Conservation (phyloP, 2,797 vertebrate genomes). For the Cyprinella venusta region DNA sequence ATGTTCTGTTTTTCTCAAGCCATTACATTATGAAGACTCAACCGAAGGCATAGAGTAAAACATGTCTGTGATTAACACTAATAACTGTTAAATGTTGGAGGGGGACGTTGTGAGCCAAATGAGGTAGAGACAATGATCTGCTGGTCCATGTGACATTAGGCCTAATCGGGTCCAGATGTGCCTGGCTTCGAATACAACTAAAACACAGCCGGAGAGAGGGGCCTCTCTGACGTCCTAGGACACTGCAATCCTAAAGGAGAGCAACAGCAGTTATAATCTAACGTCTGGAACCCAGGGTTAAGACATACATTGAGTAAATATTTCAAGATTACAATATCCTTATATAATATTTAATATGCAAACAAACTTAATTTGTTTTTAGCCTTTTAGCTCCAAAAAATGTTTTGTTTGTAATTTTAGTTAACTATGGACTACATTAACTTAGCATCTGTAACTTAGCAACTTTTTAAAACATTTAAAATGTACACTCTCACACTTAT, state of each 20-base stretch:
- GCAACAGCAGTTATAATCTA: neutral
- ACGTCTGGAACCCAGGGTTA: constrained; percentile 3
- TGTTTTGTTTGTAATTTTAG: neutral
- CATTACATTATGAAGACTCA: neutral
- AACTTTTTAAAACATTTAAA: neutral
- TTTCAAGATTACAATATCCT: neutral
- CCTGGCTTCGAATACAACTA: constrained; percentile 39
- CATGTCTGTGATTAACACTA: constrained; percentile 16
- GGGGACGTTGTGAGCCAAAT: neutral
- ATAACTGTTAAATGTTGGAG: constrained; percentile 13
- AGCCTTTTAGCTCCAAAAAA: neutral
- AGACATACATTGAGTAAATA: neutral
- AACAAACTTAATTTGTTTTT: neutral
- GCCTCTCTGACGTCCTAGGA: constrained; percentile 4
- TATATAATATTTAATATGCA: neutral
- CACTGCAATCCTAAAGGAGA: neutral
- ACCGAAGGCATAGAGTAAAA: neutral
- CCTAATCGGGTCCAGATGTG: constrained; percentile 57
- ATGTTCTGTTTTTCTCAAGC: constrained; percentile 20
- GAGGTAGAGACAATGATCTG: constrained; percentile 37
- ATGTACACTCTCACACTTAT: neutral
- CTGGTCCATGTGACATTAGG: constrained; percentile 47
- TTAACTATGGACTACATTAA: neutral
- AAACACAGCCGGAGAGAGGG: constrained; percentile 40
- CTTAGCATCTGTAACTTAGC: too few species aligned